phyloP scores from a whole-genome alignment of 1,140 invertebrate species.

The Tigriopus japonicus region DNA sequence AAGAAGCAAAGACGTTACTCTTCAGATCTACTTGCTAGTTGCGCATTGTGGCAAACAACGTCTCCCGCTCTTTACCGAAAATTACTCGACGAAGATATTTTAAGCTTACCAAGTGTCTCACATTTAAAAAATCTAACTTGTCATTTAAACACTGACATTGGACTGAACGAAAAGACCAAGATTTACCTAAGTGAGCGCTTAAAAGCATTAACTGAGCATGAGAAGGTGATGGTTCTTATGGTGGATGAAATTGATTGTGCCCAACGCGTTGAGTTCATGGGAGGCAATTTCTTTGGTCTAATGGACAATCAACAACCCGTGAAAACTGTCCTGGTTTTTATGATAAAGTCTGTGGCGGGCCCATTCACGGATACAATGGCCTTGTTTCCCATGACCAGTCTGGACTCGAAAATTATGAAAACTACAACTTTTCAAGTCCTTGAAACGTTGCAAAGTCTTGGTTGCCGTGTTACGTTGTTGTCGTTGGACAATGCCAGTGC shows the following conservation, averaged over 20 bases:
- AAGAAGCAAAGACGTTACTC: no score
- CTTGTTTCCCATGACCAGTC: background rate
- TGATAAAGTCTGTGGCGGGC: background rate
- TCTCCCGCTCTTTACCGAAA: no score
- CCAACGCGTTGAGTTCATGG: constrained; percentile 1
- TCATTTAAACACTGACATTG: no score
- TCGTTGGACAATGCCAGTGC: background rate
- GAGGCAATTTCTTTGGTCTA: background rate
- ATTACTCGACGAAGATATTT: no score
- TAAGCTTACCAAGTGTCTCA: no score
- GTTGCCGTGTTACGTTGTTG: background rate
- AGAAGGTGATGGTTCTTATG: background rate
- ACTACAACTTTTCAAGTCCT: background rate
- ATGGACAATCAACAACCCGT: background rate
- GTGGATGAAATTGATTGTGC: background rate
- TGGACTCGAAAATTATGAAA: no score
- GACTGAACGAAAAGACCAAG: no score
- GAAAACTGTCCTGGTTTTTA: background rate
- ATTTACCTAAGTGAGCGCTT: no score
- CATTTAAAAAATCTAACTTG: no score
- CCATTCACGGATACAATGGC: background rate
- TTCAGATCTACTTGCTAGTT: no score
- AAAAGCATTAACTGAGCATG: background rate
- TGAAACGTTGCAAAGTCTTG: background rate
- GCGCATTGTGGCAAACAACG: no score